phyloP scores from a whole-genome alignment of 2,113 vertebrate genomes.

The Bothrops jararaca region DNA sequence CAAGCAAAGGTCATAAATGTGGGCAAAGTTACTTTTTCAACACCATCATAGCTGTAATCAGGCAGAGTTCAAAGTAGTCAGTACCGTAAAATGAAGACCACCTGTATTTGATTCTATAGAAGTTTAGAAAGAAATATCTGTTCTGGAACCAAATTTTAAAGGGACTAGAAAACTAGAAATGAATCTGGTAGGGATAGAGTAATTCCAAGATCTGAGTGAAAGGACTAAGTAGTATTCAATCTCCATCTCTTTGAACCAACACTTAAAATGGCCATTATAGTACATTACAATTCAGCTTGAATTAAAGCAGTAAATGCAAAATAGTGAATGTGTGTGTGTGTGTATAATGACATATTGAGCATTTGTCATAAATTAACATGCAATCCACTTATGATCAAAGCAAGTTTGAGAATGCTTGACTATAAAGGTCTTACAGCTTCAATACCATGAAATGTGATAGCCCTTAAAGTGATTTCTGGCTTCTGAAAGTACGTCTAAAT shows the following conservation, averaged over 20 bases:
- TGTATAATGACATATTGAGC: not conserved
- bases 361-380: not conserved
- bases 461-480: slow-evolving; percentile 44
- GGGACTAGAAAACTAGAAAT: not conserved
- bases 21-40: not conserved
- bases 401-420: not conserved
- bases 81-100: not conserved
- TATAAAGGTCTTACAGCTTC: slow-evolving; percentile 32
- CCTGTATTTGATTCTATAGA: not conserved
- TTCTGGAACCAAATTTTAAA: not conserved
- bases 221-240: not conserved
- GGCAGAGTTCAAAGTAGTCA: not conserved
- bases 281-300: slow-evolving; percentile 13
- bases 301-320: slow-evolving; percentile 20
- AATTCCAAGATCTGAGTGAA: not conserved
- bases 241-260: not conserved
- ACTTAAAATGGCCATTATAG: slow-evolving; percentile 10
- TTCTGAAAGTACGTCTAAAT: slow-evolving; percentile 53
- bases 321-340: not conserved
- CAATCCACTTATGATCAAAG: not conserved
- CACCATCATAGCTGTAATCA: not conserved
- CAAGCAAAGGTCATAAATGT: not conserved
- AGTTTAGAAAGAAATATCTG: not conserved
- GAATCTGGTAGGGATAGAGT: not conserved
- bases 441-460: slow-evolving; percentile 51